Evolutionary conservation across 1,140 invertebrate genomes (phyloP), one percentile per base, ranked within the genome.

Genomic region (Cydia amplana): DNA sequence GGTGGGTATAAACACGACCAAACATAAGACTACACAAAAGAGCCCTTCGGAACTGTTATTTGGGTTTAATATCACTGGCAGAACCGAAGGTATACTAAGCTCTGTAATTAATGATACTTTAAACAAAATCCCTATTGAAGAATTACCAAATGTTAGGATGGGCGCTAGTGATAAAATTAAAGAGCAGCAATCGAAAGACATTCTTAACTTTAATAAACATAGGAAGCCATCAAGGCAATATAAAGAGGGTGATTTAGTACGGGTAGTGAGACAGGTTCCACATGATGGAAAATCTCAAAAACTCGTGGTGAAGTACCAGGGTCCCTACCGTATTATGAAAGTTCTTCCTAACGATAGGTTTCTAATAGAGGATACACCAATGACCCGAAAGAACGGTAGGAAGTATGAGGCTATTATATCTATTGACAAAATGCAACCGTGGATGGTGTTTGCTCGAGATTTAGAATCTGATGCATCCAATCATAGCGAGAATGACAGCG

Each of bases 1-100:
- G 60, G 60, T 74, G 9, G 74, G 74, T 43, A 64, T 74, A 12
- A 74, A 74, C 14, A 74, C 74, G 9, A 63, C 74, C 18, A 5
- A 3, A 23, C 74, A 74, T 46, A 74, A 74, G 23, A 74, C 74
- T 6, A 74, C 74, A 18, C 60, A 25, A 49, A 74, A 74, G 36
- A 40, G 32, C 40, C 67, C 67, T 0, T 72, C 67, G 4, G 67
- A 72, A 10, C 16, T 72, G 10, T 28, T 72, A 9, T 72, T 72
- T 12, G 67, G 67, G 4, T 72, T 72, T 40, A 72, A 72, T n/a
- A 72, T 72, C 16, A 72, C 14, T n/a, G 36, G 67, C 16, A 72
- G 67, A 20, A 18, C 67, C 1, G 67, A 72, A 72, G 67, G 67
- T 18, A 46, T 6, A 40, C 67, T 72, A 2, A 18, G 67, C 18